phyloP scores from a whole-genome alignment of 2,797 vertebrate genomes.

The Thamnophis elegans region DNA sequence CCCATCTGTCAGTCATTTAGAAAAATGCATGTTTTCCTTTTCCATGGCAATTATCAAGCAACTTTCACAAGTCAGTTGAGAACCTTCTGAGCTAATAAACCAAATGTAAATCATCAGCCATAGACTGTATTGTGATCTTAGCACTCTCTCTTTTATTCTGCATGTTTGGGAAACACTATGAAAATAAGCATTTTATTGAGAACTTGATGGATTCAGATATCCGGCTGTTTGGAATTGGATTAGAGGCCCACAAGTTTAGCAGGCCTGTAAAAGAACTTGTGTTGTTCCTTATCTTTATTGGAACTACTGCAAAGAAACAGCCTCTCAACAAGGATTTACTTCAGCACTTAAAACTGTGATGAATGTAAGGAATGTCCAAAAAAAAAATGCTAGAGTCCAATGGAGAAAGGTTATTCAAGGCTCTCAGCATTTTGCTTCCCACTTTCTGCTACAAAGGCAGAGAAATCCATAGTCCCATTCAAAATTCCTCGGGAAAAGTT shows the following conservation, averaged over 20 bases:
- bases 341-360: conserved; percentile 5
- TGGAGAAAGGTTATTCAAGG: conserved; percentile 2
- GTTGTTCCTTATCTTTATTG: conserved; percentile 3
- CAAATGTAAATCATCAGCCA: neutral
- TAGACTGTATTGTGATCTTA: neutral
- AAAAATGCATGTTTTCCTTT: neutral
- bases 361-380: conserved; percentile 15
- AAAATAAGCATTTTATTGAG: neutral
- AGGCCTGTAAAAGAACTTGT: neutral
- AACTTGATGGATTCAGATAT: neutral
- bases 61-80: neutral
- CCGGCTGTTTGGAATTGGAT: neutral
- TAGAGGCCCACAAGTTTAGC: neutral
- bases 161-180: neutral
- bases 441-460: neutral
- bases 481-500: neutral
- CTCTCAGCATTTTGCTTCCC: neutral
- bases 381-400: neutral
- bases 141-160: neutral
- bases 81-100: neutral
- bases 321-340: conserved; percentile 1
- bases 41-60: neutral
- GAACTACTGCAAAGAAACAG: neutral
- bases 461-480: neutral
- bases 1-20: neutral